Base-by-base conservation (phyloP, 1,140 invertebrate genomes). In the Drosophila pachea region DNA sequence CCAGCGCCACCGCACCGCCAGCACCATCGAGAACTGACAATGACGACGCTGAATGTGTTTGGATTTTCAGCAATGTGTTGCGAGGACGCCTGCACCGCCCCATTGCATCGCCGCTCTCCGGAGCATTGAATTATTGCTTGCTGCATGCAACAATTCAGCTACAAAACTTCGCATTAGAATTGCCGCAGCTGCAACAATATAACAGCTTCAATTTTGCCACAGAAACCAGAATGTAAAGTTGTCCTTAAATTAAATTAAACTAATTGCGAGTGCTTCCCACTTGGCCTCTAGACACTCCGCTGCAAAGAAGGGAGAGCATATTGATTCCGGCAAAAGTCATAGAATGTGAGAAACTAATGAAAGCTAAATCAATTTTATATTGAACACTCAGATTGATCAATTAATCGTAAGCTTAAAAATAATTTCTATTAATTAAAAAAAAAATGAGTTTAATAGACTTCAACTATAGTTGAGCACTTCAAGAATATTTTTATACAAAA, bases 121-220 rank as follows among this genome's bases (percentile, higher is more conserved):
- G 49, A 52, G 65, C 81, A 83, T 84, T 83, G 79, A 83, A 86
- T 79, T 83, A 83, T 83, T 83, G 79, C 79, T 65, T 76, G 73
- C 68, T 74, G 79, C 81, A 83, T 79, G 79, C 79, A 63, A 86
- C 79, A 83, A 83, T 83, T 83, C 79, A 83, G 72, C 65, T 50
- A 70, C 78, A 83, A 22, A 77, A 74, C 50, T 78, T 72, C 54
- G 58, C 40, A 54, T 49, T 53, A 38, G 45, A 62, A 36, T 66
- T 45, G 54, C 48, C 11, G 63, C 55, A 56, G 43, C 7, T 22
- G 69, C 61, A 6, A 43, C 5, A 8, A 12, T 32, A 14, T 38
- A 22, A 12, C 48, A 35, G 47, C 33, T 66, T 66, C 8, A 35
- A 53, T 54, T 45, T 66, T 66, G 16, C 61, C 54, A 43, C 22